These are phyloP conservation scores for Camponotus fellah DNA, from an alignment of 2,888 invertebrate species.

Conservation along the genomic window DNA sequence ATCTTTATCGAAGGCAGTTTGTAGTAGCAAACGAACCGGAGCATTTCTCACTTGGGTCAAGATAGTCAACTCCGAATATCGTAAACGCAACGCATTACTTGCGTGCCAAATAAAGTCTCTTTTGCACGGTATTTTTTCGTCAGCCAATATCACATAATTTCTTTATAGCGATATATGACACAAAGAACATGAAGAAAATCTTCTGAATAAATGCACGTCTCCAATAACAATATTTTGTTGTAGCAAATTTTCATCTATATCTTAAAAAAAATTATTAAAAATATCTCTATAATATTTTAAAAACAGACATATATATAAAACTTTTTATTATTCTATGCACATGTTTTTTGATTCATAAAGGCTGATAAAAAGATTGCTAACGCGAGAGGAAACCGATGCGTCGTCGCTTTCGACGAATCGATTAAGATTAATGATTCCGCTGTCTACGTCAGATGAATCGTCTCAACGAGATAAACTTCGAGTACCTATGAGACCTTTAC, in stretches of 20 bases:
- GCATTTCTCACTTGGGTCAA: slow-evolving; percentile 66
- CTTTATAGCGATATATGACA: neutral
- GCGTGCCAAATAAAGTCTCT: neutral
- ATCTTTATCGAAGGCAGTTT: slow-evolving; percentile 39
- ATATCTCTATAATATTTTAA: neutral
- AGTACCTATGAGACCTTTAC: slow-evolving; percentile 29
- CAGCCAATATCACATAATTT: neutral
- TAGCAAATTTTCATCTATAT: neutral
- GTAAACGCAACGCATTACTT: slow-evolving; percentile 14
- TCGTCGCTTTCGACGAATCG: slow-evolving; percentile 42
- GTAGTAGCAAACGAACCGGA: slow-evolving; percentile 24
- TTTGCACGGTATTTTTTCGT: neutral
- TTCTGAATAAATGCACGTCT: too few relatives aligned
- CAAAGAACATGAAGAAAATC: neutral
- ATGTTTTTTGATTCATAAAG: slow-evolving; percentile 10
- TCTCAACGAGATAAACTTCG: slow-evolving; percentile 15
- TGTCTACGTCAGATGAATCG: slow-evolving; percentile 23
- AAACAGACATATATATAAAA: neutral
- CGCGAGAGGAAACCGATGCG: neutral
- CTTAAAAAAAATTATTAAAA: neutral
- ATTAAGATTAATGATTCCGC: slow-evolving; percentile 56
- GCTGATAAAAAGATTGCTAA: neutral
- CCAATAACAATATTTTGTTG: too few relatives aligned
- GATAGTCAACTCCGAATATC: slow-evolving; percentile 58
- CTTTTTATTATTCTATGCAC: neutral